Percentiles rank a stretch among this genome's conserved stretches.
Conservation (phyloP, 2,113 vertebrate species). For the Chaetodon auriga region DNA sequence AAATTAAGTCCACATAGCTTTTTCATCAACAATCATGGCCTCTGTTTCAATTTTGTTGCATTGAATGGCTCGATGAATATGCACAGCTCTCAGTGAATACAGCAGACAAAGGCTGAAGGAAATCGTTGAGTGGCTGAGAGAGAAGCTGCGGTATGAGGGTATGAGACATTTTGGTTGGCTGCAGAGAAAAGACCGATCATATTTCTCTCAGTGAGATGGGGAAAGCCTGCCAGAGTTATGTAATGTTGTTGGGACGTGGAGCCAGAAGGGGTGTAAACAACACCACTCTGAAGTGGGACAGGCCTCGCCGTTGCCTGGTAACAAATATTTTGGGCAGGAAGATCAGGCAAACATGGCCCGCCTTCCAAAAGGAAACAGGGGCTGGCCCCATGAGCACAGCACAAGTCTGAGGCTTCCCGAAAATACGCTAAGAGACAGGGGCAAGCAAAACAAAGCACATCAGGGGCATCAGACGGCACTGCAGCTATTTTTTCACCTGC, state of each 20-base stretch:
- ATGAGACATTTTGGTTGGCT: slow-evolving; percentile 62
- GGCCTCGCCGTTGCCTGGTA: slow-evolving; percentile 84
- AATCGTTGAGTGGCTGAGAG: slow-evolving; percentile 34
- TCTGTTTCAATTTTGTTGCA: slow-evolving; percentile 48
- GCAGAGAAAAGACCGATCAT: slow-evolving; percentile 44
- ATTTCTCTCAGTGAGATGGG: slow-evolving; percentile 71
- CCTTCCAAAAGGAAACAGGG: slow-evolving; percentile 82
- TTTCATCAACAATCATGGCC: slow-evolving; percentile 19
- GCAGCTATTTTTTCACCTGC: slow-evolving; percentile 42
- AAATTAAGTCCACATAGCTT: slow-evolving; percentile 23
- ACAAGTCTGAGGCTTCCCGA: slow-evolving; percentile 80
- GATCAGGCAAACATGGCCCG: slow-evolving; percentile 81
- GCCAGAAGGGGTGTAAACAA: slow-evolving; percentile 84
- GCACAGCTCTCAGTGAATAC: slow-evolving; percentile 4
- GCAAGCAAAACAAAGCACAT: slow-evolving; percentile 80
- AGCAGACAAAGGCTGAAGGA: slow-evolving; percentile 27
- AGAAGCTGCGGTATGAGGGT: slow-evolving; percentile 51
- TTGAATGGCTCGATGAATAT: not conserved
- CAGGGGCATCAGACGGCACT: slow-evolving; percentile 50
- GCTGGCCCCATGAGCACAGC: slow-evolving; percentile 76
- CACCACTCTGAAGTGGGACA: slow-evolving; percentile 74
- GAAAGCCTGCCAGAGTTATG: slow-evolving; percentile 78
- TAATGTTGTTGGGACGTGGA: slow-evolving; percentile 74
- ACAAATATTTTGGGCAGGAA: slow-evolving; percentile 87
- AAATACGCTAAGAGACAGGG: slow-evolving; percentile 80